phyloP scores from a whole-genome alignment of 1,140 invertebrate genomes.

The Plutomurus gul region DNA sequence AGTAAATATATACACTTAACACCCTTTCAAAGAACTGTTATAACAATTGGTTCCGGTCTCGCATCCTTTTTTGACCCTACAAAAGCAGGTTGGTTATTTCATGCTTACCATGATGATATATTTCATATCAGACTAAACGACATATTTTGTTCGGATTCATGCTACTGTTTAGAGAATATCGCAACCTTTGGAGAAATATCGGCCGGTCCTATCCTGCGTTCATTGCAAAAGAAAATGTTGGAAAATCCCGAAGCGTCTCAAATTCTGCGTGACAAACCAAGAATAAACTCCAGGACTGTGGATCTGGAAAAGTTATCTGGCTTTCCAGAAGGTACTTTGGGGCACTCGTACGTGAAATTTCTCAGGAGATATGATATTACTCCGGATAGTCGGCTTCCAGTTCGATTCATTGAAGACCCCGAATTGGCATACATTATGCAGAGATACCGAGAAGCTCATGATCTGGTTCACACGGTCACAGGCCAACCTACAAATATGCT shows the following conservation, averaged over 20 bases:
- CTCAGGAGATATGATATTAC: slow-evolving; percentile 83
- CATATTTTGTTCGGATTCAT: slow-evolving; percentile 1
- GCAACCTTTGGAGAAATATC: slow-evolving; percentile 66
- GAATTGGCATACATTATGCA: slow-evolving; percentile 95
- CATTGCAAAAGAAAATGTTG: slow-evolving; percentile 60
- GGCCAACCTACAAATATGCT: slow-evolving; percentile 96
- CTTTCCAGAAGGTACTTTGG: slow-evolving; percentile 83
- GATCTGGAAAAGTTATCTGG: slow-evolving; percentile 71
- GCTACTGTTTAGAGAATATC: slow-evolving; percentile 62
- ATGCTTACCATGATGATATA: not conserved
- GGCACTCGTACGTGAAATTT: slow-evolving; percentile 78
- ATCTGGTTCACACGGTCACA: slow-evolving; percentile 87
- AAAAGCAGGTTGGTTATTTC: slow-evolving; percentile 42
- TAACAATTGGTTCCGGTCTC: slow-evolving; percentile 46
- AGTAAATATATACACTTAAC: slow-evolving; percentile 38
- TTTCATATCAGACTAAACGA: slow-evolving; percentile 40
- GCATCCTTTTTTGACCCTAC: slow-evolving; percentile 52
- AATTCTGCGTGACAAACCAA: slow-evolving; percentile 71
- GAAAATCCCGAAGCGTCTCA: slow-evolving; percentile 55
- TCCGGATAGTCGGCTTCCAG: slow-evolving; percentile 84
- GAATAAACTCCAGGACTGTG: slow-evolving; percentile 83
- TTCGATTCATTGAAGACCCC: slow-evolving; percentile 88
- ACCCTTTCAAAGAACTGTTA: slow-evolving; percentile 39
- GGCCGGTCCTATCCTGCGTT: slow-evolving; percentile 58
- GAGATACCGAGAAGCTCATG: slow-evolving; percentile 94